Percentiles rank a stretch among this genome's conserved stretches.
Conservation (phyloP, 2,797 vertebrate genomes). For the Sebastes diploproa region DNA sequence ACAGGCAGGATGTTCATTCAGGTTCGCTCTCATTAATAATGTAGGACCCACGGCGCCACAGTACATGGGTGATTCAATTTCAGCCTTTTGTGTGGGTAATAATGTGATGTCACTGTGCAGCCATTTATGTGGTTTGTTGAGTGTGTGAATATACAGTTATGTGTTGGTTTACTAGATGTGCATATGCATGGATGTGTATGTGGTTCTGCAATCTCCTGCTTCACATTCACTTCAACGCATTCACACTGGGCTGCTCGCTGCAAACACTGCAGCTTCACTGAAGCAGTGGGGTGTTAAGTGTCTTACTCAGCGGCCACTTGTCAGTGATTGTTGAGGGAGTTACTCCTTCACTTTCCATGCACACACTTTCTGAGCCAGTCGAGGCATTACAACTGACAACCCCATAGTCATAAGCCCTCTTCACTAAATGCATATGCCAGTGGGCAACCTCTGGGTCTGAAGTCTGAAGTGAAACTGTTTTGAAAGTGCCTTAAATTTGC, state of each 20-base stretch:
- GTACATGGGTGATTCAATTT: slow-evolving; percentile 65
- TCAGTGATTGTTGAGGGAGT: slow-evolving; percentile 8
- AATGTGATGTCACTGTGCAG: slow-evolving; percentile 19
- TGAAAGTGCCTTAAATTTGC: too few relatives aligned
- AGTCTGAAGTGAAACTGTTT: accelerated
- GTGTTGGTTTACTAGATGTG: not conserved
- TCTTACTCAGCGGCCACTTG: slow-evolving; percentile 3
- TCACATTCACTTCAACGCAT: not conserved
- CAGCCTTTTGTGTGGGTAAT: slow-evolving; percentile 51
- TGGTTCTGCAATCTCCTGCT: not conserved
- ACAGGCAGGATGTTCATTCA: slow-evolving; percentile 60
- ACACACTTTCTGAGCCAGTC: not conserved
- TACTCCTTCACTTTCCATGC: not conserved
- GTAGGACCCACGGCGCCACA: slow-evolving; percentile 59
- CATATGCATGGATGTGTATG: not conserved
- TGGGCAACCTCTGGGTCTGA: too few relatives aligned
- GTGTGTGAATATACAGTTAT: not conserved
- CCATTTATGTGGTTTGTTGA: slow-evolving; percentile 24
- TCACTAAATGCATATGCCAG: not conserved
- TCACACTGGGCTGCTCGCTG: not conserved
- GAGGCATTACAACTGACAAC: not conserved
- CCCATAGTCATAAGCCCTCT: not conserved
- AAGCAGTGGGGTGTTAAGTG: not conserved
- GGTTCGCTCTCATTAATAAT: slow-evolving; percentile 75
- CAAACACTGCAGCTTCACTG: slow-evolving; percentile 14